phyloP scores from a whole-genome alignment of 2,797 vertebrate genomes.

The Amblyraja radiata region DNA sequence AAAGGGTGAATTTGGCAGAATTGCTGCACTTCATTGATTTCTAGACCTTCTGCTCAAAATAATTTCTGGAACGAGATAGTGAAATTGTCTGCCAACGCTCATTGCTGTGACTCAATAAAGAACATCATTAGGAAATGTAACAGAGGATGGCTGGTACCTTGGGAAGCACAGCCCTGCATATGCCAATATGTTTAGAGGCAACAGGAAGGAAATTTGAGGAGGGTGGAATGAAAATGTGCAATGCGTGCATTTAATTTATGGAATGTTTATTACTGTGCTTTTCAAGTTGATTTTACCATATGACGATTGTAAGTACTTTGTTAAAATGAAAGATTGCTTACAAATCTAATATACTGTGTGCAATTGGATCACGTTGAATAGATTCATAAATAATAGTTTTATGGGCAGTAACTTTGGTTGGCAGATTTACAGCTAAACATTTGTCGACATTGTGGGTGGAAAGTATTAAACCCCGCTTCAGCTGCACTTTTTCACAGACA shows the following conservation, averaged over 20 bases:
- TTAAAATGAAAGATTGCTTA: background rate
- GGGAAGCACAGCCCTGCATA: background rate
- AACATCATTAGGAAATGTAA: background rate
- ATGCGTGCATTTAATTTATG: background rate
- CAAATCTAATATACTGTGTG: background rate
- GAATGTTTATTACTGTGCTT: constrained; percentile 6
- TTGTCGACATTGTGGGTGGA: background rate
- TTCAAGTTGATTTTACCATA: background rate
- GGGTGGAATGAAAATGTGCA: background rate
- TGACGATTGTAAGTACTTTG: background rate
- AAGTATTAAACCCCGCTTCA: background rate
- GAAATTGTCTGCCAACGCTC: background rate
- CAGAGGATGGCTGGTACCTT: background rate
- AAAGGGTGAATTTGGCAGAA: background rate
- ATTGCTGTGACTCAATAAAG: background rate
- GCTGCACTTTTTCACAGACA: background rate
- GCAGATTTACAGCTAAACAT: constrained; percentile 29
- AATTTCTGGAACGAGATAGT: background rate
- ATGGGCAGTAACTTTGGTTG: background rate
- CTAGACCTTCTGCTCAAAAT: background rate
- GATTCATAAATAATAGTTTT: constrained; percentile 5
- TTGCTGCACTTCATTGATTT: background rate
- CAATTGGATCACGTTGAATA: background rate
- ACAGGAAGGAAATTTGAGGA: background rate
- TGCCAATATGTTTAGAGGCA: background rate